Evolutionary conservation across 2,888 invertebrate genomes (phyloP).

Genomic region (Nomada goodeniana): DNA sequence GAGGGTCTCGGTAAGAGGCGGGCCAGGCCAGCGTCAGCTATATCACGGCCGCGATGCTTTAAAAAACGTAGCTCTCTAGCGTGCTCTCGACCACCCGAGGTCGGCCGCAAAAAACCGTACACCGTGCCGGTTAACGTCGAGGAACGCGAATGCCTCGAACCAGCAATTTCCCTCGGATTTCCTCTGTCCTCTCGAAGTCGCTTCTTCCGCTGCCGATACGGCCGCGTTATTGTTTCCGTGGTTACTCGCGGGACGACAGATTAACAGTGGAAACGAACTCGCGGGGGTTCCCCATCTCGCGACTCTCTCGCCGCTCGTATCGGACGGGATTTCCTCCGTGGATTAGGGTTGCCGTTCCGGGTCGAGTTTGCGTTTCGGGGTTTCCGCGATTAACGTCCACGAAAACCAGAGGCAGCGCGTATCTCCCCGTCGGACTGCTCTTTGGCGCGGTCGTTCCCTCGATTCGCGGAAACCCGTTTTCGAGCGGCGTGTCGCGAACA

Average conservation of each 20-base stretch:
- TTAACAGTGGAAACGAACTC: slow-evolving; percentile 23
- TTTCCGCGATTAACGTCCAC: slow-evolving; percentile 36
- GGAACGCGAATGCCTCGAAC: neutral
- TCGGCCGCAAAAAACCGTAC: slow-evolving; percentile 36
- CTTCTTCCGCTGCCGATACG: slow-evolving; percentile 25
- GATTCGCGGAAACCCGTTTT: slow-evolving; percentile 21
- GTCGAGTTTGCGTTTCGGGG: slow-evolving; percentile 41
- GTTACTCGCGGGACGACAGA: slow-evolving; percentile 30
- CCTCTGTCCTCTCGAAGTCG: neutral
- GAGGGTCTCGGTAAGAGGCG: slow-evolving; percentile 24
- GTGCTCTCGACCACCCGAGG: slow-evolving; percentile 49
- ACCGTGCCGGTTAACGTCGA: neutral
- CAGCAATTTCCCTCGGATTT: slow-evolving; percentile 34
- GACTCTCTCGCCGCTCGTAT: slow-evolving; percentile 10
- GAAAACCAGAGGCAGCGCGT: neutral
- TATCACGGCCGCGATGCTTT: slow-evolving; percentile 23
- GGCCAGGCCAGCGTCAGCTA: slow-evolving; percentile 17
- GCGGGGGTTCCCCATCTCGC: slow-evolving; percentile 37
- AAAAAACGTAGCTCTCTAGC: slow-evolving; percentile 43
- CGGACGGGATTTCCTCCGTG: slow-evolving; percentile 11
- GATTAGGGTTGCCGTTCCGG: slow-evolving; percentile 25
- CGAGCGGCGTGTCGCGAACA: neutral
- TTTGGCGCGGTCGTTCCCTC: slow-evolving; percentile 21
- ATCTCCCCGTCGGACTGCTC: slow-evolving; percentile 7
- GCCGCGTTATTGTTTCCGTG: slow-evolving; percentile 46